Evolutionary conservation across 2,888 invertebrate species (phyloP).

Genomic region (Chesias legatella): DNA sequence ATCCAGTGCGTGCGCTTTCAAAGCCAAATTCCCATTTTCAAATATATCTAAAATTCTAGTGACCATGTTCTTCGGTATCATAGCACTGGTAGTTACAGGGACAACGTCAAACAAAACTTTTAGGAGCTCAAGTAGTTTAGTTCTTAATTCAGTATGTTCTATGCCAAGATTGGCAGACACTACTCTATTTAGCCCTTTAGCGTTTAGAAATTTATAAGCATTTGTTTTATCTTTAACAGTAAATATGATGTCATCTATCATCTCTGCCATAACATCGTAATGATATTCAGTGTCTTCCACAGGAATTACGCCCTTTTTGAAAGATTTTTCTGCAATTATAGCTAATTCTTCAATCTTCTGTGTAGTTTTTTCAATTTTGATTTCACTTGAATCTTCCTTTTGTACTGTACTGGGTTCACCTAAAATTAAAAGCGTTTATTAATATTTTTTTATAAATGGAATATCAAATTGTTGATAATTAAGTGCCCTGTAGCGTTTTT

Average conservation of each 20-base stretch:
- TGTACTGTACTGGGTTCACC: neutral
- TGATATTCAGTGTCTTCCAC: slow-evolving; percentile 31
- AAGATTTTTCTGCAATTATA: slow-evolving; percentile 1
- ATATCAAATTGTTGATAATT: too few species aligned
- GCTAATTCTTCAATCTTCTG: slow-evolving; percentile 19
- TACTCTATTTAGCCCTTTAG: slow-evolving; percentile 49
- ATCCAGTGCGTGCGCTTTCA: slow-evolving; percentile 54
- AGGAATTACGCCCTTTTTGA: neutral
- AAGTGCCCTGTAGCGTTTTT: too few species aligned
- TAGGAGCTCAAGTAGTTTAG: slow-evolving; percentile 39
- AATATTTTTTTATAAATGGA: too few species aligned
- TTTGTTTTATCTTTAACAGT: slow-evolving; percentile 38
- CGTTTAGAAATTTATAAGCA: slow-evolving; percentile 48
- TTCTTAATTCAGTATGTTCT: slow-evolving; percentile 38
- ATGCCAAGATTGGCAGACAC: slow-evolving; percentile 38
- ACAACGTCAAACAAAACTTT: slow-evolving; percentile 48
- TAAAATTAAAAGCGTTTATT: neutral
- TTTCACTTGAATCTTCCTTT: neutral
- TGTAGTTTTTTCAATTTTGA: slow-evolving; percentile 2
- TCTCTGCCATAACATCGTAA: slow-evolving; percentile 32
- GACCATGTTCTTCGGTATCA: slow-evolving; percentile 46
- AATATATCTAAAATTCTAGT: slow-evolving; percentile 57
- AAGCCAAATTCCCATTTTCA: slow-evolving; percentile 44
- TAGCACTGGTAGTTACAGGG: slow-evolving; percentile 39
- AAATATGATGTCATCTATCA: slow-evolving; percentile 39